Base-by-base conservation (phyloP, 1,140 invertebrate species). In the Rhysida immarginata region DNA sequence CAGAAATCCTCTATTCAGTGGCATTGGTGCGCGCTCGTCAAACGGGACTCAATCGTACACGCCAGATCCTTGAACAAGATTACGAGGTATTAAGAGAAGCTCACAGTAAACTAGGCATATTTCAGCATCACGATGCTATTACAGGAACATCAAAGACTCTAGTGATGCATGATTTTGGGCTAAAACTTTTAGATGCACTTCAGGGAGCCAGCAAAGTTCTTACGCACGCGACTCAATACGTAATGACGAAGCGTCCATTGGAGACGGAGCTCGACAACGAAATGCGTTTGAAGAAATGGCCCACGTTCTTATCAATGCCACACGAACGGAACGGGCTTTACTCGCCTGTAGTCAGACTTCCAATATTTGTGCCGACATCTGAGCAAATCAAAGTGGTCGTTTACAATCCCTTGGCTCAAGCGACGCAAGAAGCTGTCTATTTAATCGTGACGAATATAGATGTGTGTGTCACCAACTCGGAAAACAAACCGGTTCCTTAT, bases 81-180 rank as follows among this genome's bases (percentile, higher is more conserved):
- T 91, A 87, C 63, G 84, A 87, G 62, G 83, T 85, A 59, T 68
- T 93, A 29, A 81, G 85, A 1, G 77, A 76, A 23, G 84, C 87
- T 0, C 71, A 87, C 53, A 72, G 84, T 48, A 81, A 83, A 67
- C 70, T 96, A 45, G 91, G 82, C 0, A 72, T 96, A 1, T 96
- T 96, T 64, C 91, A 96, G 68, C 94, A 97, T 70, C 94, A 97
- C 67, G 93, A 97, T 66, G 93, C 88, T 5, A 94, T 96, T 24
- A 96, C 94, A 0, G 94, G 94, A 0, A 96, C 92, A 0, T 91
- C 88, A 0, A 94, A 90, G 66, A 79, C 82, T 0, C 79, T 78
- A 54, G 89, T 93, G 0, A 93, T 93, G 88, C 78, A 82, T 45
- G 89, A 94, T 65, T 94, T 92, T 64, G 87, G 86, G 0, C 72